These are phyloP conservation scores for Menidia beryllina DNA, from an alignment of 2,113 vertebrate species.

Conservation along the genomic window DNA sequence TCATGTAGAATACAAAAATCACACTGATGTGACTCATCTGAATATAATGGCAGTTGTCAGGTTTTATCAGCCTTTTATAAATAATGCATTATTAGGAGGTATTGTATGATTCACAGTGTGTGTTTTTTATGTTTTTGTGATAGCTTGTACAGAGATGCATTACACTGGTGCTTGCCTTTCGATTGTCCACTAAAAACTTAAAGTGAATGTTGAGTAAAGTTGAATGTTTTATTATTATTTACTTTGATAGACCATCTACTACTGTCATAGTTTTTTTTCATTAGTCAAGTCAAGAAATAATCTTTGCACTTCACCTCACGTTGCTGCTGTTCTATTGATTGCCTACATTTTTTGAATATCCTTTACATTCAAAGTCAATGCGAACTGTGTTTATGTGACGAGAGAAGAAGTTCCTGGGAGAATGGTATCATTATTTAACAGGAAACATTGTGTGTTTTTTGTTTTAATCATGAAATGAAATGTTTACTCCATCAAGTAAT, in stretches of 20 bases:
- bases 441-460: conserved; percentile 10
- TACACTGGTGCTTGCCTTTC: neutral
- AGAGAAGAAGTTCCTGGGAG: neutral
- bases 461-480: conserved; percentile 29
- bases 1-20: conserved; percentile 25
- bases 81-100: conserved; percentile 5
- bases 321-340: no score
- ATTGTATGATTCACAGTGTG: conserved; percentile 7
- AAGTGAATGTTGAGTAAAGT: no score
- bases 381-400: no score
- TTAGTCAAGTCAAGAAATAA: no score
- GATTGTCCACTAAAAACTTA: no score
- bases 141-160: neutral
- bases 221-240: no score
- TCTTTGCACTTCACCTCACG: no score
- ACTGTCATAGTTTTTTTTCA: no score
- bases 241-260: no score
- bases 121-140: neutral
- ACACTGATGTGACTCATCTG: conserved; percentile 10
- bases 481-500: conserved; percentile 36
- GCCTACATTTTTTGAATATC: no score
- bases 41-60: conserved; percentile 36
- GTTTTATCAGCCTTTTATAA: conserved; percentile 30
- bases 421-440: neutral
- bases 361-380: no score